phyloP scores from a whole-genome alignment of 2,888 invertebrate genomes.

The Lithophane ornitopus region DNA sequence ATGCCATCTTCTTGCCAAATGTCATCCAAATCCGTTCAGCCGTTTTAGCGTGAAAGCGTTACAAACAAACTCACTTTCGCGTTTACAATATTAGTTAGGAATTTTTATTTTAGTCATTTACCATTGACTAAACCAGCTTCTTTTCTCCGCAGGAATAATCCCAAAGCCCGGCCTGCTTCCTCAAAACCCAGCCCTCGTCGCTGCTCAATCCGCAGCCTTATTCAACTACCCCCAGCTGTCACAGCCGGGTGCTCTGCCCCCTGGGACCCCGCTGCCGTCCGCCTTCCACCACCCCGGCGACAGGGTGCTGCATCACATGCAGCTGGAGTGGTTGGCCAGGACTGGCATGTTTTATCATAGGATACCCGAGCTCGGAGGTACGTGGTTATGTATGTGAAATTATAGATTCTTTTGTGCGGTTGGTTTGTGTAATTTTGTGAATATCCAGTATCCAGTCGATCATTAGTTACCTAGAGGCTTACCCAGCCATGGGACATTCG shows the following conservation, averaged over 20 bases:
- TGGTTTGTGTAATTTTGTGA: not conserved
- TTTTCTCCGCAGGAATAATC: conserved; percentile 85
- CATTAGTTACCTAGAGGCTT: no score
- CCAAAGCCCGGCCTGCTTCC: conserved; percentile 92
- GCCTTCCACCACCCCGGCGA: conserved; percentile 88
- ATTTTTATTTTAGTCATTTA: no score
- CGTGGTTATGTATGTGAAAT: conserved; percentile 70
- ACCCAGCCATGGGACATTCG: no score
- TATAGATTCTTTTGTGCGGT: not conserved
- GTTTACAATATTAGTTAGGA: no score
- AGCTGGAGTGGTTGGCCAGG: conserved; percentile 97
- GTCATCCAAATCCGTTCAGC: no score
- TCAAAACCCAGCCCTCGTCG: conserved; percentile 88
- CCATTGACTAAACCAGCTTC: no score
- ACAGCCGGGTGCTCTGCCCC: conserved; percentile 74
- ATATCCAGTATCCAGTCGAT: no score
- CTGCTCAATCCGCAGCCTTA: conserved; percentile 87
- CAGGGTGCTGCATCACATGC: conserved; percentile 94
- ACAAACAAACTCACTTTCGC: no score
- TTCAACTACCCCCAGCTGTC: conserved; percentile 84
- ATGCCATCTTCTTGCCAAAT: no score
- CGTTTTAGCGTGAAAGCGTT: no score
- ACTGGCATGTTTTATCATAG: conserved; percentile 98
- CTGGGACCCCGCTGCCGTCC: conserved; percentile 87
- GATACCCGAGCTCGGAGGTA: conserved; percentile 95